These are phyloP conservation scores for Characodon lateralis DNA, from an alignment of 2,797 vertebrate species.

Conservation along the genomic window DNA sequence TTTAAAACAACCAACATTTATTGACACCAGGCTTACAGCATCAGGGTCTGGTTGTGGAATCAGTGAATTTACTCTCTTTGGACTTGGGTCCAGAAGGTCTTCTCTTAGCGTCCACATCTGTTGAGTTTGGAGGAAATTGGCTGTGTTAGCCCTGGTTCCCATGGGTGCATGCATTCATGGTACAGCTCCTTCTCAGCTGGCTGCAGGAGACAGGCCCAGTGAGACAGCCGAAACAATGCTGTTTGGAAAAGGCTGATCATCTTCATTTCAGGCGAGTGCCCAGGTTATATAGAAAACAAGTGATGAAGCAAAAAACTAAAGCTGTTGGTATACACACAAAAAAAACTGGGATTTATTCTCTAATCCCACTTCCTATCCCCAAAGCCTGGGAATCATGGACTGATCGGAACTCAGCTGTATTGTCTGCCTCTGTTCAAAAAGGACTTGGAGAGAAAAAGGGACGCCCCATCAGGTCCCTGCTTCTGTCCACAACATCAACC, in stretches of 20 bases:
- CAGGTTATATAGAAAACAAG: slow-evolving; percentile 65
- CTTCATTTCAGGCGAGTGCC: slow-evolving; percentile 77
- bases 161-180: slow-evolving; percentile 42
- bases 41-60: slow-evolving; percentile 33
- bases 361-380: slow-evolving; percentile 82
- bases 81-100: neutral
- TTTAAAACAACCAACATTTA: slow-evolving; percentile 66
- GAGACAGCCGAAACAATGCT: slow-evolving; percentile 43
- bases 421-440: slow-evolving; percentile 28
- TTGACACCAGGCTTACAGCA: slow-evolving; percentile 46
- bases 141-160: slow-evolving; percentile 49
- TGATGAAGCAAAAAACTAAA: slow-evolving; percentile 65
- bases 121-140: slow-evolving; percentile 14
- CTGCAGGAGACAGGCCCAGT: slow-evolving; percentile 30
- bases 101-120: slow-evolving; percentile 6
- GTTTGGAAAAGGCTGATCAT: slow-evolving; percentile 76
- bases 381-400: slow-evolving; percentile 71
- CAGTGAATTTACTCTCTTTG: slow-evolving; percentile 35
- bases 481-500: slow-evolving; percentile 35
- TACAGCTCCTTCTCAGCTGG: slow-evolving; percentile 33
- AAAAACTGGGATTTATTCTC: slow-evolving; percentile 69
- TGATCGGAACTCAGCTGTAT: slow-evolving; percentile 47
- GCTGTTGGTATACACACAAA: slow-evolving; percentile 66
- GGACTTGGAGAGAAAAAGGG: slow-evolving; percentile 12
- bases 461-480: slow-evolving; percentile 4